These are phyloP conservation scores for Archilochus colubris DNA, from an alignment of 2,113 vertebrate genomes.

Conservation along the genomic window DNA sequence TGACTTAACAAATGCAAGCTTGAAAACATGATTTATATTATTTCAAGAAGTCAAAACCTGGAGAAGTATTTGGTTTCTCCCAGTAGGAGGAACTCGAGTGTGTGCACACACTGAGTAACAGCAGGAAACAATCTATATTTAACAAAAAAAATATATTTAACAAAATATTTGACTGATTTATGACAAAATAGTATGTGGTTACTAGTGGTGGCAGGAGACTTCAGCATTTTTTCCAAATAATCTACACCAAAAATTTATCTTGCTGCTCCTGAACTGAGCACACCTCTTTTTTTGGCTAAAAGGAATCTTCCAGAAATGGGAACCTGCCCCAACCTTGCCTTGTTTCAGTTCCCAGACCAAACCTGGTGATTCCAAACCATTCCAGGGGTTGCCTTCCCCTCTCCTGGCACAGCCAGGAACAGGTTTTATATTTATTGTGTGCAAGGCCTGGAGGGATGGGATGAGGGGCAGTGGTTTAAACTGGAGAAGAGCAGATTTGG, in stretches of 20 bases:
- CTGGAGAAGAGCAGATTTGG: no score
- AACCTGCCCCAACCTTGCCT: no score
- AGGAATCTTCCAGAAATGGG: accelerated
- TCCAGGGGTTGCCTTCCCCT: neutral
- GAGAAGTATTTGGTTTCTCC: neutral
- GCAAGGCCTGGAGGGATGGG: no score
- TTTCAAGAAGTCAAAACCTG: neutral
- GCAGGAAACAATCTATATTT: neutral
- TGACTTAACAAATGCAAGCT: neutral
- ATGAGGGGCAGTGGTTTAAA: no score
- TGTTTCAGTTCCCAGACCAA: neutral
- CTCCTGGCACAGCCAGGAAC: neutral
- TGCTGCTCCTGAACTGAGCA: neutral
- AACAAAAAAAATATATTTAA: neutral
- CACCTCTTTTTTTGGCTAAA: no score
- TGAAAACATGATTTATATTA: neutral
- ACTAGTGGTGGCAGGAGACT: neutral
- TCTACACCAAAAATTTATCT: neutral
- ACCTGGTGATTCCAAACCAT: neutral
- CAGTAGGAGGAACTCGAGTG: neutral
- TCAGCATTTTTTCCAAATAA: neutral
- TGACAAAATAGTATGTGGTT: accelerated
- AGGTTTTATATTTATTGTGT: no score
- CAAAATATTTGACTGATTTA: neutral
- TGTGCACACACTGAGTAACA: accelerated